These are phyloP conservation scores for Gymnoscopelus braueri DNA, from an alignment of 2,797 vertebrate species.

Conservation along the genomic window DNA sequence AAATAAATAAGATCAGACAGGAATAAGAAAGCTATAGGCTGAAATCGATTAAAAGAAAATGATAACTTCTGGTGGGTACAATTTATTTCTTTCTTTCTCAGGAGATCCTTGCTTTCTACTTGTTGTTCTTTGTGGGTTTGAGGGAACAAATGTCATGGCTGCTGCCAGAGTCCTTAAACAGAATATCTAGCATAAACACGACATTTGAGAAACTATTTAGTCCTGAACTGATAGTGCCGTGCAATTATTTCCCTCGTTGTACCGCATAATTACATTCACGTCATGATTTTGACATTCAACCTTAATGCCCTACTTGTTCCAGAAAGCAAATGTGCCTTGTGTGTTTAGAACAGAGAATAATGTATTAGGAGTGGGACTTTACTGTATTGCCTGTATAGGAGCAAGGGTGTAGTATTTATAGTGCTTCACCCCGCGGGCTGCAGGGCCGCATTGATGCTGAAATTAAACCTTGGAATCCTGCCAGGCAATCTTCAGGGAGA, in stretches of 20 bases:
- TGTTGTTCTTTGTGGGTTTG: not conserved
- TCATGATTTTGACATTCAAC: not conserved
- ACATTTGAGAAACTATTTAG: conserved; percentile 3
- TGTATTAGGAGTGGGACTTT: conserved; percentile 15
- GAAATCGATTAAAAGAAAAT: conserved; percentile 28
- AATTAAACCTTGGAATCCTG: conserved; percentile 21
- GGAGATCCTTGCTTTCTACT: conserved; percentile 33
- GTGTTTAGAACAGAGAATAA: conserved; percentile 3
- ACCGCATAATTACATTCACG: not conserved
- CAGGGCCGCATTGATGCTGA: conserved; percentile 23
- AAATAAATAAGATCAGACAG: not conserved
- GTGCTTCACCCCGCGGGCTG: conserved; percentile 11
- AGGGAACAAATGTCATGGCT: not conserved
- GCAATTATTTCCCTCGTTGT: too few relatives aligned
- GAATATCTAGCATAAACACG: not conserved
- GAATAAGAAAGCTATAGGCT: conserved; percentile 3
- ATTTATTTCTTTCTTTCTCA: conserved; percentile 38
- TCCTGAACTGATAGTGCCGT: not conserved
- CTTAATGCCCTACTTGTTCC: not conserved
- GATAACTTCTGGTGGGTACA: conserved; percentile 21
- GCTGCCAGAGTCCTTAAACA: not conserved
- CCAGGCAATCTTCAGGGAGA: not conserved
- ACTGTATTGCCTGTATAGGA: conserved; percentile 11
- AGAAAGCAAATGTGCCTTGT: not conserved
- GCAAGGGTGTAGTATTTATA: conserved; percentile 31